Evolutionary conservation across 2,888 invertebrate genomes (phyloP).

Genomic region (Agrotis ipsilon): DNA sequence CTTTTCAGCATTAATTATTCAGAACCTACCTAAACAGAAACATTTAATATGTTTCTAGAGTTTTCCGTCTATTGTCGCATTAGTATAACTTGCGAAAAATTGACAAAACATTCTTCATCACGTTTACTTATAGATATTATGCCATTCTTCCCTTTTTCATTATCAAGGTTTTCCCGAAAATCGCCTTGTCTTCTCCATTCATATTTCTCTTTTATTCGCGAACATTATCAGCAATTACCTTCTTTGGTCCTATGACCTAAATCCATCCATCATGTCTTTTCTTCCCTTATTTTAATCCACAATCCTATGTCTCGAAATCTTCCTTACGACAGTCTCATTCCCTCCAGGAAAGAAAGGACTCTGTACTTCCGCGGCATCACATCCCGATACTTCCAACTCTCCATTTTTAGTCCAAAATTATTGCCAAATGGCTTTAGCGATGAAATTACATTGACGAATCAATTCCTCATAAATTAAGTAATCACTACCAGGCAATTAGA

Average conservation of each 20-base stretch:
- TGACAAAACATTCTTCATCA: too few relatives aligned
- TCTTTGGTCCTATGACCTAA: not conserved
- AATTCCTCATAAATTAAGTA: not conserved
- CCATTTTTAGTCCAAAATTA: not conserved
- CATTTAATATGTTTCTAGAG: slow-evolving; percentile 8
- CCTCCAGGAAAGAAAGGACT: not conserved
- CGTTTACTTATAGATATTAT: not conserved
- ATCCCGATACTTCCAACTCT: not conserved
- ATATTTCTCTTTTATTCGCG: not conserved
- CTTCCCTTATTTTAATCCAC: not conserved
- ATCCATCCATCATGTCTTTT: not conserved
- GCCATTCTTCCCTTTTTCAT: not conserved
- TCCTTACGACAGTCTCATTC: not conserved
- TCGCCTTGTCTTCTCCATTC: not conserved
- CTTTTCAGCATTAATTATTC: slow-evolving; percentile 38
- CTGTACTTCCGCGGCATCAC: not conserved
- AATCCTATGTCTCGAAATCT: not conserved
- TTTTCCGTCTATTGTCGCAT: not conserved
- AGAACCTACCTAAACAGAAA: slow-evolving; percentile 9
- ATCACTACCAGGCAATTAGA: slow-evolving; percentile 3
- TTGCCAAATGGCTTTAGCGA: not conserved
- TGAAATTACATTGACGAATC: not conserved
- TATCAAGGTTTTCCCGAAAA: not conserved
- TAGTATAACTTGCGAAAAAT: not conserved
- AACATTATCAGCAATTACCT: too few relatives aligned